Percentiles rank a stretch among this genome's conserved stretches.
phyloP scores from a whole-genome alignment of 1,140 invertebrate genomes.

The Centruroides vittatus region DNA sequence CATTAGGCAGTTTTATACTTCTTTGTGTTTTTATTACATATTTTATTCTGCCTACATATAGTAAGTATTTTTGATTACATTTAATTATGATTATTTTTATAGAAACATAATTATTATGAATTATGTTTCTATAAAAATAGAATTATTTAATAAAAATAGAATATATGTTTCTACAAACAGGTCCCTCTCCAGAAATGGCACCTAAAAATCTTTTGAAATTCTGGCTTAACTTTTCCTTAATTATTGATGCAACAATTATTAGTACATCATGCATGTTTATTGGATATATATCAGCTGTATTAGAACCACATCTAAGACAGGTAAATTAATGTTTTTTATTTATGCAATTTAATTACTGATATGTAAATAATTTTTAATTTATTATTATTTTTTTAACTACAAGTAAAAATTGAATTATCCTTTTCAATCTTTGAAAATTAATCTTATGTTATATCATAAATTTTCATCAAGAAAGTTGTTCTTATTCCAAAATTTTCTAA shows the following conservation, averaged over 20 bases:
- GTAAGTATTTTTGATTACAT: not conserved
- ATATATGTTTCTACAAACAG: too few relatives aligned
- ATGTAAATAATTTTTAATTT: too few relatives aligned
- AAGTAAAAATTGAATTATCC: too few relatives aligned
- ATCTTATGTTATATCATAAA: too few relatives aligned
- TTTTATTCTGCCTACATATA: constrained; percentile 4
- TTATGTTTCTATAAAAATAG: too few relatives aligned
- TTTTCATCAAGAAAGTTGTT: too few relatives aligned
- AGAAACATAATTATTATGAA: too few relatives aligned
- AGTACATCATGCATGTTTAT: constrained; percentile 18
- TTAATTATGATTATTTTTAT: not conserved
- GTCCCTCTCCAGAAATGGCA: not conserved
- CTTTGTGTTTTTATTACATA: constrained; percentile 5
- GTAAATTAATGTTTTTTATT: constrained; percentile 11
- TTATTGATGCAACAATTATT: constrained; percentile 15
- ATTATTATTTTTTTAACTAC: too few relatives aligned
- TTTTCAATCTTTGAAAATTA: too few relatives aligned
- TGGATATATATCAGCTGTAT: constrained; percentile 28
- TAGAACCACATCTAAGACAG: constrained; percentile 26
- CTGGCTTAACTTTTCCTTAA: constrained; percentile 4
- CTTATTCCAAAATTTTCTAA: too few relatives aligned
- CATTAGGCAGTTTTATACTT: constrained; percentile 1
- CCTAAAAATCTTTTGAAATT: constrained; percentile 12
- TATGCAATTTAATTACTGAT: too few relatives aligned
- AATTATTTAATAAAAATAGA: too few relatives aligned